Evolutionary conservation across 2,797 vertebrate species (phyloP), one percentile per base, ranked within the genome.

Genomic region (Valencia hispanica): DNA sequence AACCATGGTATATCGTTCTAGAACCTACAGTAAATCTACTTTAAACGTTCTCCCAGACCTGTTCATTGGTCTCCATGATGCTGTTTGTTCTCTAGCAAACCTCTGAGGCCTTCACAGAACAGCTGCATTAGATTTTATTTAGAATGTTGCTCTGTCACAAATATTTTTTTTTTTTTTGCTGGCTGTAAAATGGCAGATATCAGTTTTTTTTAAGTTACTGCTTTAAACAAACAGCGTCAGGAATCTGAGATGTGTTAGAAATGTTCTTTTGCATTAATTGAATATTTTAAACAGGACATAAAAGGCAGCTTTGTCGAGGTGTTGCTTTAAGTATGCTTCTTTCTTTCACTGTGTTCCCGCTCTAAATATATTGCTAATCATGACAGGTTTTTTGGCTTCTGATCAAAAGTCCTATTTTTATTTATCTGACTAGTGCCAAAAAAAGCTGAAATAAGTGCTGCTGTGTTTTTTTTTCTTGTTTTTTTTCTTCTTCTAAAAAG

Each of bases 371-470:
- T 75, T 55, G 50, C 75, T 68, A 30, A 53, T 51, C 71, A 12
- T 75, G 83, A 77, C 73, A 72, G 78, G 66, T 74, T 43, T 71
- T 80, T 82, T 82, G 57, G 50, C 53, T 68, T 65, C 1, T 72
- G 65, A 88, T 87, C 79, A 55, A 81, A 88, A 79, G 77, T 68
- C 69, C 77, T 90, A 85, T 89, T 86, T 88, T 83, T 85, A 79
- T 68, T 86, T 8, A 30, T 9, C 70, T 73, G 75, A 70, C 47
- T 41, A 57, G 51, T 63, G n/a, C 73, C 80, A 71, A 72, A 71
- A n/a, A 34, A 75, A 66, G 22, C 22, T 6, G 72, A 74, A 45
- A 72, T 43, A 81, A 83, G 55, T 61, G 36, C 72, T 77, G 48
- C 20, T 18, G 18, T 18, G 3, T 50, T 39, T 11, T 65, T 8